Base-by-base conservation (phyloP, 2,888 invertebrate species). In the Caenorhabditis afra region DNA sequence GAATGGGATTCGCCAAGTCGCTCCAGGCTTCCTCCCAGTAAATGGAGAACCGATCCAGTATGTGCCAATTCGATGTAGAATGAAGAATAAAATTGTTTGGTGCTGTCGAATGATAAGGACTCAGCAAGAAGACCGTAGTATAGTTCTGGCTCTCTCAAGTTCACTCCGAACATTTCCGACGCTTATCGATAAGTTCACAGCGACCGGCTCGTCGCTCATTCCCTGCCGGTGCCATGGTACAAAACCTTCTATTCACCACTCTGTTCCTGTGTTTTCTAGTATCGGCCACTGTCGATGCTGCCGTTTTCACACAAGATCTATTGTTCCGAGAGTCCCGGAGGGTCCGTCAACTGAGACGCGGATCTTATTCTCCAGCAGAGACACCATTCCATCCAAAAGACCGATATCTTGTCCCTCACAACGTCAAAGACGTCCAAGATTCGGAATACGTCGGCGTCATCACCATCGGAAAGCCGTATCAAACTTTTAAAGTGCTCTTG, bases 1-100 rank as follows among this genome's bases (percentile, higher is more conserved):
- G 74, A 20, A 82, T 86, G 65, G 85, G 87, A 22, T 86, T 87
- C 66, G 79, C 85, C 50, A 29, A 16, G 29, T 80, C 85, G 14
- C 68, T 68, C 37, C 76, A 76, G 39, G 23, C 67, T n/a, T 16
- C 35, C n/a, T 50, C 52, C 35, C 11, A 18, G n/a, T 47, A 47
- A 59, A 18, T n/a, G 44, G 18, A 11, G 7, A 14, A 50, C 14
- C 29, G 29, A 29, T 7, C 29, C 29, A 39, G n/a, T 64, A 55
- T 62, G 47, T 41, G 58, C 58, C 53, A 23, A 45, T 57, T 45
- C 29, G 16, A 49, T 50, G 62, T 41, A 50, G 10, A 37, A 16
- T 14, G 57, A 71, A n/a, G n/a, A n/a, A 71, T 71, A 41, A 71
- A 64, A 57, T 39, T 57, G 23, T 57, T 64, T 71, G 70, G 55